phyloP scores from a whole-genome alignment of 2,797 vertebrate genomes.

The Arrhamphus sclerolepis region DNA sequence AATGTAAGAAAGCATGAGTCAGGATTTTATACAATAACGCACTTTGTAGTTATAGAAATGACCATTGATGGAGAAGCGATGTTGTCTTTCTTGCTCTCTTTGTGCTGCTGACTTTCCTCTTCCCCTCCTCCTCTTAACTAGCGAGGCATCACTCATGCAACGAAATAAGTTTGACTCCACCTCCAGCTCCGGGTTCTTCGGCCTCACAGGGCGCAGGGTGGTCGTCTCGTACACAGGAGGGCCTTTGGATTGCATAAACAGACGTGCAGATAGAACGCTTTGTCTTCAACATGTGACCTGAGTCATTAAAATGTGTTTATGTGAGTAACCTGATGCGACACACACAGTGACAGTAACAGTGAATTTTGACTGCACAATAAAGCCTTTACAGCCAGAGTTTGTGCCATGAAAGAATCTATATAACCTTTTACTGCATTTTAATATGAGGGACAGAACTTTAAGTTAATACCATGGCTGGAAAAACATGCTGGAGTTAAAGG shows the following conservation, averaged over 20 bases:
- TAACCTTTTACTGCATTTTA: too few species aligned
- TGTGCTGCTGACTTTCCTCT: slow-evolving; percentile 64
- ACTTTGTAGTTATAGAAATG: slow-evolving; percentile 91
- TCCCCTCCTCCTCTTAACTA: slow-evolving; percentile 81
- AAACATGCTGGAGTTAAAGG: neutral
- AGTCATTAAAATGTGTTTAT: neutral
- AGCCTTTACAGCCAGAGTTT: too few species aligned
- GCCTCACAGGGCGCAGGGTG: slow-evolving; percentile 71
- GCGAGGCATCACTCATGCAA: slow-evolving; percentile 81
- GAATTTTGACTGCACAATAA: too few species aligned
- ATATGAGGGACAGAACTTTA: too few species aligned
- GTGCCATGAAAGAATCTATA: too few species aligned
- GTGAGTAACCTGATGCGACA: neutral
- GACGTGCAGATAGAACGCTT: slow-evolving; percentile 1
- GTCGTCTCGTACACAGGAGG: slow-evolving; percentile 74
- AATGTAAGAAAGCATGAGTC: neutral
- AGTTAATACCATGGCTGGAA: neutral
- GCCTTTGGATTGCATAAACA: slow-evolving; percentile 61
- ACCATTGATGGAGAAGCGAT: slow-evolving; percentile 92
- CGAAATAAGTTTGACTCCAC: slow-evolving; percentile 84
- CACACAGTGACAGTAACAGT: neutral
- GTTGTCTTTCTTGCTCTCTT: slow-evolving; percentile 75
- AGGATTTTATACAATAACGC: neutral
- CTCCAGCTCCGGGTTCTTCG: slow-evolving; percentile 66
- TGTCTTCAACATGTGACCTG: neutral